Evolutionary conservation across 2,797 vertebrate genomes (phyloP).

Genomic region (Petrocephalus schoutedeni): DNA sequence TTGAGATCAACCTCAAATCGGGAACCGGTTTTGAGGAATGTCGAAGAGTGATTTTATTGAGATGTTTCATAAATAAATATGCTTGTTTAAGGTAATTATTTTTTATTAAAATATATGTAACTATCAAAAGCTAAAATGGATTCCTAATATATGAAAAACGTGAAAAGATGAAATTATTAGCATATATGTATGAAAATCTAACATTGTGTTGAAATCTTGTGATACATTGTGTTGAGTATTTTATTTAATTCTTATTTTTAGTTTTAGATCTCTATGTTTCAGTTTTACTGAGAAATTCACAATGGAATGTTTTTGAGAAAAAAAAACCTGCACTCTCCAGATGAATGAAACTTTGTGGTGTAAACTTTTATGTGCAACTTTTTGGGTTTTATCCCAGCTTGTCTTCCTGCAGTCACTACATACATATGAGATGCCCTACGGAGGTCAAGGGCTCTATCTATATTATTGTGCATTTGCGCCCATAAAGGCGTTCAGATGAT

Average conservation of each 20-base stretch:
- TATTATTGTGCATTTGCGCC: neutral
- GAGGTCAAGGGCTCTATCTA: neutral
- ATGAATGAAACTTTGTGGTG: constrained; percentile 57
- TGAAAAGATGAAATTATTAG: constrained; percentile 46
- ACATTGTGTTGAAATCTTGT: constrained; percentile 48
- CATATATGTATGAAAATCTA: constrained; percentile 53
- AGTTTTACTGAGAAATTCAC: constrained; percentile 44
- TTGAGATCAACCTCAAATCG: constrained; percentile 15
- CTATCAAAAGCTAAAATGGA: constrained; percentile 28
- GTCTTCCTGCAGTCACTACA: constrained; percentile 60
- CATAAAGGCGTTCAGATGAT: neutral
- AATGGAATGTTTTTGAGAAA: constrained; percentile 48
- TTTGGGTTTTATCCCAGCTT: constrained; percentile 58
- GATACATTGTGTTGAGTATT: constrained; percentile 50
- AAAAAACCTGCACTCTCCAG: constrained; percentile 58
- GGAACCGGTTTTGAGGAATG: neutral
- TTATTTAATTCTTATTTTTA: constrained; percentile 52
- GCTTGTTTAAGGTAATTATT: constrained; percentile 23
- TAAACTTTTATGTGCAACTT: constrained; percentile 56
- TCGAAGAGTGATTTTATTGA: neutral
- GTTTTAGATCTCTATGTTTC: constrained; percentile 35
- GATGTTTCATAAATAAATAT: constrained; percentile 18
- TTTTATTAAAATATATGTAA: constrained; percentile 30
- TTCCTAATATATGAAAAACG: constrained; percentile 49
- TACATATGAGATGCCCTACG: constrained; percentile 43